Base-by-base conservation (phyloP, 1,140 invertebrate species). In the Thaumatotibia leucotreta region DNA sequence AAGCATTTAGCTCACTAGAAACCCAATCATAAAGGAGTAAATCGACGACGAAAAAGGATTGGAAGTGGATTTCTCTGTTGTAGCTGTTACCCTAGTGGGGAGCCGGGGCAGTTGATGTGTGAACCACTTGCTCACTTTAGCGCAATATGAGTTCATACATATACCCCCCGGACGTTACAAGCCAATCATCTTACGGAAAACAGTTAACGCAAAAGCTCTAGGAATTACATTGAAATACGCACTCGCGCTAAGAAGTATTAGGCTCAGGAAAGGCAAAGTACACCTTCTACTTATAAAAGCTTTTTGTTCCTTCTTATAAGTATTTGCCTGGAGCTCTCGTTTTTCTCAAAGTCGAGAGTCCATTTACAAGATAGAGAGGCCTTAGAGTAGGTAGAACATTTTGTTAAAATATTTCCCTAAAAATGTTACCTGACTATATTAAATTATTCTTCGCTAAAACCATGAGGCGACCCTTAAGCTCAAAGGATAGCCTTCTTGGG, bases 201-300 rank as follows among this genome's bases (percentile, higher is more conserved):
- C n/a, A 20, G 17, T 20, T 9, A 45, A 20, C 0, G 4, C 14
- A 45, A 17, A 45, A 20, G 39, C 14, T 45, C 39, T 45, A 45
- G n/a, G 11, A 17, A 45, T 45, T 45, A 45, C 24, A 54, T 22
- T 10, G 2, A 27, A 31, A 23, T 50, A 58, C 52, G 6, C 9
- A 58, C 17, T 58, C n/a, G 29, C 39, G 39, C 14, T 14, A 14
- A 58, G 52, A 58, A 58, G 52, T 31, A 58, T 54, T 54, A 58
- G 52, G 52, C 52, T 14, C 24, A 58, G 52, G 27, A 58, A 54
- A 31, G 23, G 52, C n/a, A 58, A 58, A 58, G 27, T 58, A 58
- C 27, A 58, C 52, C 5, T 45, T 45, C 23, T 58, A 58, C 23
- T 58, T 58, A 58, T 58, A 58, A 58, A 58, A 58, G 52, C 52